Evolutionary conservation across 2,113 vertebrate genomes (phyloP).

Genomic region (Cheirogaleus medius): DNA sequence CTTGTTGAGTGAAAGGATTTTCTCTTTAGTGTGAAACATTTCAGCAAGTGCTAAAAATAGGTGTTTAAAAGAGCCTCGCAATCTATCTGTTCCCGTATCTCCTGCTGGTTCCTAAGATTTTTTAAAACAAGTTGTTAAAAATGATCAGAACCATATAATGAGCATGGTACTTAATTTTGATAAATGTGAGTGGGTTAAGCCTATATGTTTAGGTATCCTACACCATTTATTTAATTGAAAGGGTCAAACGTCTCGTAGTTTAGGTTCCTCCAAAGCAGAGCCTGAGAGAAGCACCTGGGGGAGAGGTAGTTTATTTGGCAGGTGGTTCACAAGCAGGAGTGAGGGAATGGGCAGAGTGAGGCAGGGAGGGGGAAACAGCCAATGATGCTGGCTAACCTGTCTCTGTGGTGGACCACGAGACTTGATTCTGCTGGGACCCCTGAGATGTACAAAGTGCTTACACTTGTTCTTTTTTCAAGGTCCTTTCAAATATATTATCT

Average conservation of each 20-base stretch:
- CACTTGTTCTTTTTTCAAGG: background rate
- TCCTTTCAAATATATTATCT: background rate
- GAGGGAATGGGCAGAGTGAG: background rate
- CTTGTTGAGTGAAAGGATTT: constrained; percentile 67
- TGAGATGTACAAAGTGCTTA: background rate
- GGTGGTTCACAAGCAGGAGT: background rate
- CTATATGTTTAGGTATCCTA: background rate
- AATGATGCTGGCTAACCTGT: background rate
- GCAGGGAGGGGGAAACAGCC: background rate
- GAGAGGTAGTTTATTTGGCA: background rate
- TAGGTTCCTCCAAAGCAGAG: background rate
- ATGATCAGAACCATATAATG: background rate
- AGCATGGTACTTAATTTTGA: background rate
- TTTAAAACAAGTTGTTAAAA: constrained; percentile 44
- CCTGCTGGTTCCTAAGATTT: background rate
- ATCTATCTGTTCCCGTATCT: background rate
- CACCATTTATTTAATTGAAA: background rate
- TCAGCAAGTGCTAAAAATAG: constrained; percentile 60
- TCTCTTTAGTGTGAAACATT: constrained; percentile 53
- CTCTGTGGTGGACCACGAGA: background rate
- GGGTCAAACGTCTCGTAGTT: background rate
- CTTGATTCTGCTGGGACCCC: background rate
- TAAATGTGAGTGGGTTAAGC: background rate
- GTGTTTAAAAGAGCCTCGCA: background rate
- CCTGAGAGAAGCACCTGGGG: background rate